Evolutionary conservation across 2,113 vertebrate species (phyloP).

Genomic region (Toxotes jaculatrix): DNA sequence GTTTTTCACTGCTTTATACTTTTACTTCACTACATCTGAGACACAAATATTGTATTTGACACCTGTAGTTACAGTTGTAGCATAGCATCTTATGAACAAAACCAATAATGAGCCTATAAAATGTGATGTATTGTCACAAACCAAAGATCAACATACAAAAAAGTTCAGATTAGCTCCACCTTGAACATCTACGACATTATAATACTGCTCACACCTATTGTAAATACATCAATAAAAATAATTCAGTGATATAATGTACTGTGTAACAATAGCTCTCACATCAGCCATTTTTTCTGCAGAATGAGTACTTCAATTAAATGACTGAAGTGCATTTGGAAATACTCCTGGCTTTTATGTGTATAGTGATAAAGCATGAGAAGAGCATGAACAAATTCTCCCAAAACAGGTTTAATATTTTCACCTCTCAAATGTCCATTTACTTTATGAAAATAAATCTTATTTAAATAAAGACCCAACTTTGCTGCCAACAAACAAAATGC

Average conservation of each 20-base stretch:
- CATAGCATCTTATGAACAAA: background rate
- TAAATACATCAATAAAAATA: background rate
- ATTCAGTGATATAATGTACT: background rate
- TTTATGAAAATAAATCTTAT: background rate
- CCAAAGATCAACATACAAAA: background rate
- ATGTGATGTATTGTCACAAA: background rate
- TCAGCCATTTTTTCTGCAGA: background rate
- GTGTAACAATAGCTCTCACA: background rate
- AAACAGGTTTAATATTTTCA: background rate
- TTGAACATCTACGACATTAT: too few relatives aligned
- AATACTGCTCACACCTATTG: too few relatives aligned
- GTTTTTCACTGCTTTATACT: background rate
- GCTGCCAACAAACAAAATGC: background rate
- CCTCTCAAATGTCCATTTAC: background rate
- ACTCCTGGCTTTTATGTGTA: background rate
- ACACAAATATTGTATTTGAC: background rate
- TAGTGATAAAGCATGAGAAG: background rate
- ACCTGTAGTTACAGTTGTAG: background rate
- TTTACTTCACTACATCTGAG: background rate
- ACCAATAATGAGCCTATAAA: background rate
- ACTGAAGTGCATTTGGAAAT: too few relatives aligned
- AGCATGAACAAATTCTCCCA: background rate
- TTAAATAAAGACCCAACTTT: background rate
- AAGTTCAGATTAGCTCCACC: too few relatives aligned
- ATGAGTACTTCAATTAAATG: background rate